A percentile compares a stretch with the other conserved stretches of the same genome.
These are phyloP conservation scores for Malurus cyaneus DNA, from an alignment of 2,113 vertebrate species.

Conservation along the genomic window DNA sequence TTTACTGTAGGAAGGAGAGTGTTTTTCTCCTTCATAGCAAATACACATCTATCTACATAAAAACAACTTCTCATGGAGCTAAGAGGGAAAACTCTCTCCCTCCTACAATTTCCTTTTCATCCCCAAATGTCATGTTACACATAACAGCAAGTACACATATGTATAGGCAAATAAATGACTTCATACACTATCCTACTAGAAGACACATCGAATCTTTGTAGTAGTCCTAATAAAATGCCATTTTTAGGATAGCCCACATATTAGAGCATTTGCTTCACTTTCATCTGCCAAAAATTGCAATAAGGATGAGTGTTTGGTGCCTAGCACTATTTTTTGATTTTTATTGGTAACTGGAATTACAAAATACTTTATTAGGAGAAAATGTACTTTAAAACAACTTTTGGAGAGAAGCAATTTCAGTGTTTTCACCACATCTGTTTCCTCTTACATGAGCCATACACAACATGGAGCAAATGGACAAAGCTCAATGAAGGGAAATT, in stretches of 20 bases:
- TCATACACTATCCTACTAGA: background rate
- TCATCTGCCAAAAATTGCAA: conserved; percentile 31
- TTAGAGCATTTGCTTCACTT: conserved; percentile 5
- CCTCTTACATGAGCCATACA: background rate
- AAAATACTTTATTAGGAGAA: background rate
- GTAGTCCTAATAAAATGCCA: conserved; percentile 17
- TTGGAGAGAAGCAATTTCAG: background rate
- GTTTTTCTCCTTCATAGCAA: background rate
- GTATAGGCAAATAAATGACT: background rate
- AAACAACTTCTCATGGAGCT: background rate
- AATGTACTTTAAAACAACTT: background rate
- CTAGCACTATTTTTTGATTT: background rate
- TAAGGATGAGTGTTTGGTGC: background rate
- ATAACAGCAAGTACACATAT: background rate
- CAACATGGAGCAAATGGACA: background rate
- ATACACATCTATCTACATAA: background rate
- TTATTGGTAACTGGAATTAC: background rate
- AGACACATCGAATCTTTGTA: background rate
- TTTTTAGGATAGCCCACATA: conserved; percentile 28
- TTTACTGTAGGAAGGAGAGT: background rate
- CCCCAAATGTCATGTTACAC: background rate
- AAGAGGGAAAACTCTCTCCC: background rate
- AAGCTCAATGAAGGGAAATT: background rate
- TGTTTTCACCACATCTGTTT: background rate
- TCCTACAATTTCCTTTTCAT: background rate